Conservation (phyloP, 2,888 invertebrate species). For the Adela reaumurella region DNA sequence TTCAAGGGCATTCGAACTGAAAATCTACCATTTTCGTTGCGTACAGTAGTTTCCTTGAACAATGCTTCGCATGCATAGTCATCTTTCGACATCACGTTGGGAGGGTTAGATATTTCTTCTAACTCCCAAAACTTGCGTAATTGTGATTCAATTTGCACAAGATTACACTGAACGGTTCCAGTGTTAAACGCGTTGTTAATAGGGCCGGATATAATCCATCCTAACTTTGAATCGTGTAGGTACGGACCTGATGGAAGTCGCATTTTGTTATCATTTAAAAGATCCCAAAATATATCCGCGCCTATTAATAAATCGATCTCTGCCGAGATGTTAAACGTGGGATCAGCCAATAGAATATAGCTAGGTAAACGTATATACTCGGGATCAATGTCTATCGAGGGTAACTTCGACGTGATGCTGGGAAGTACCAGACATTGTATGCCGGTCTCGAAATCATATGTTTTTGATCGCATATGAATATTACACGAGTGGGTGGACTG, state of each 20-base stretch:
- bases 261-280: slow-evolving; percentile 8
- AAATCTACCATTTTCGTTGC: slow-evolving; percentile 10
- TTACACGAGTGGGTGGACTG: no score
- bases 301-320: neutral
- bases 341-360: neutral
- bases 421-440: neutral
- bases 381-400: no score
- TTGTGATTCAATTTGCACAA: neutral
- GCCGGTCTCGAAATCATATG: neutral
- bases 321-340: neutral
- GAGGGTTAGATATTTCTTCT: slow-evolving; percentile 7
- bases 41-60: slow-evolving; percentile 10
- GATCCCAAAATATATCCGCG: slow-evolving; percentile 8
- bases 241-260: slow-evolving; percentile 10
- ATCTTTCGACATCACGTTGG: neutral
- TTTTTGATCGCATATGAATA: no score
- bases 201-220: slow-evolving; percentile 10
- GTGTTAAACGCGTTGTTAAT: slow-evolving; percentile 1
- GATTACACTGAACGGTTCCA: slow-evolving; percentile 8
- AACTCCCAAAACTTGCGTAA: slow-evolving; percentile 13
- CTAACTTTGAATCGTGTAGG: slow-evolving; percentile 11
- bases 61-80: slow-evolving; percentile 10
- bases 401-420: neutral
- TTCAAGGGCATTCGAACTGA: slow-evolving; percentile 11
- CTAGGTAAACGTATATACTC: no score